A percentile compares a stretch with the other conserved stretches of the same genome.
These are phyloP conservation scores for Callipepla californica DNA, from an alignment of 2,113 vertebrate species.

Conservation along the genomic window DNA sequence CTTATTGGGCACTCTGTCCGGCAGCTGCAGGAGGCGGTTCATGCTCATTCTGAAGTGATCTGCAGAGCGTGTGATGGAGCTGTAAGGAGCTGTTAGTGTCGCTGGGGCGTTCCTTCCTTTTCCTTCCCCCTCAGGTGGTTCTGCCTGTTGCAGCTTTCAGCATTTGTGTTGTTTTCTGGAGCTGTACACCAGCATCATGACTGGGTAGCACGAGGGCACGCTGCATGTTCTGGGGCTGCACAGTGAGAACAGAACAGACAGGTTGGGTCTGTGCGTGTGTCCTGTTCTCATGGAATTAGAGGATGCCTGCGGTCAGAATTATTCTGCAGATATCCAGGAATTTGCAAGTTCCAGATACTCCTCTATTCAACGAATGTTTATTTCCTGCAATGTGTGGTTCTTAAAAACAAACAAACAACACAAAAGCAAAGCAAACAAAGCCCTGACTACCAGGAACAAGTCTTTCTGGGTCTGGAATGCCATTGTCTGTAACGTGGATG, in stretches of 20 bases:
- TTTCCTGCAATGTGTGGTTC: background rate
- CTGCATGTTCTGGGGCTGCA: no score
- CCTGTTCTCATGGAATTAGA: background rate
- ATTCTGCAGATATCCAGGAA: background rate
- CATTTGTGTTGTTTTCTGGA: background rate
- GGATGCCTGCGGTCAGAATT: background rate
- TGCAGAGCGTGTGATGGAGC: background rate
- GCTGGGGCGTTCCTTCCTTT: background rate
- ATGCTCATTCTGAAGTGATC: background rate
- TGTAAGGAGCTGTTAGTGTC: background rate
- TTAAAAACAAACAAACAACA: background rate
- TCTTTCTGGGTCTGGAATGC: background rate
- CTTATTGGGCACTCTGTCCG: background rate
- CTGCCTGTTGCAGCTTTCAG: background rate
- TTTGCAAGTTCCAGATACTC: background rate
- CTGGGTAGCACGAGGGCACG: background rate
- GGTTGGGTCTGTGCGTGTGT: fast-evolving
- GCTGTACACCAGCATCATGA: background rate
- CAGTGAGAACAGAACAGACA: background rate
- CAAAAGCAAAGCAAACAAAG: background rate
- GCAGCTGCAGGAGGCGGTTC: background rate
- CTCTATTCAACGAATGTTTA: background rate
- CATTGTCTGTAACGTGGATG: background rate
- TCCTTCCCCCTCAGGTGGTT: background rate
- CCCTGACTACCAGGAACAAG: background rate